Conservation (phyloP, 2,888 invertebrate genomes). For the Drosophila maculinotata region DNA sequence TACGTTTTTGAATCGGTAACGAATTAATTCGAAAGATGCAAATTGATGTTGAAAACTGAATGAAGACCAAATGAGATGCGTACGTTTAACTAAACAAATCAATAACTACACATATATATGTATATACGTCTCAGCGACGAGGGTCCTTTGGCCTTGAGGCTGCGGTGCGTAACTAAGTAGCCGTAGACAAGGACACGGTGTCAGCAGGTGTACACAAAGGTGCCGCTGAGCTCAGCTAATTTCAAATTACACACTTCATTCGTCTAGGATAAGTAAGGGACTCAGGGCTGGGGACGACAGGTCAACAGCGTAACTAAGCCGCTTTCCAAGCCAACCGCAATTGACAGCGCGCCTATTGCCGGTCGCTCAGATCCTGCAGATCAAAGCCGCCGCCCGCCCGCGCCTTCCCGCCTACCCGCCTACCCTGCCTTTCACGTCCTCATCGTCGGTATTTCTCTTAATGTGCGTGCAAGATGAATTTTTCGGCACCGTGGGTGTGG, state of each 20-base stretch:
- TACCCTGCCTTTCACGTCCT: constrained; percentile 37
- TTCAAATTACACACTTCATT: constrained; percentile 81
- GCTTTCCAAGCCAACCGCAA: constrained; percentile 72
- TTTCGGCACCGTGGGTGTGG: constrained; percentile 75
- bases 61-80: constrained; percentile 46
- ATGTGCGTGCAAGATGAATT: constrained; percentile 80
- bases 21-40: constrained; percentile 67
- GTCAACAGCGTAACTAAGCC: constrained; percentile 63
- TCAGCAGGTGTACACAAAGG: constrained; percentile 75
- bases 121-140: background rate
- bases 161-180: constrained; percentile 79
- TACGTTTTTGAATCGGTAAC: constrained; percentile 59
- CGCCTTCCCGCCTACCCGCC: constrained; percentile 48
- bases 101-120: constrained; percentile 7
- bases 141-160: constrained; percentile 36
- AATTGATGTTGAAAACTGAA: constrained; percentile 60
- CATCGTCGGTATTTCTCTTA: constrained; percentile 33
- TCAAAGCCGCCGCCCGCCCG: constrained; percentile 63
- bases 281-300: constrained; percentile 2
- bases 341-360: constrained; percentile 67
- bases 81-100: constrained; percentile 28
- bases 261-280: constrained; percentile 54
- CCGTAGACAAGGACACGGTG: constrained; percentile 54
- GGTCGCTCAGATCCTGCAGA: constrained; percentile 60
- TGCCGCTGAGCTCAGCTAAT: constrained; percentile 80